These are phyloP conservation scores for Ammospiza maritima DNA, from an alignment of 2,797 vertebrate species.

Conservation along the genomic window DNA sequence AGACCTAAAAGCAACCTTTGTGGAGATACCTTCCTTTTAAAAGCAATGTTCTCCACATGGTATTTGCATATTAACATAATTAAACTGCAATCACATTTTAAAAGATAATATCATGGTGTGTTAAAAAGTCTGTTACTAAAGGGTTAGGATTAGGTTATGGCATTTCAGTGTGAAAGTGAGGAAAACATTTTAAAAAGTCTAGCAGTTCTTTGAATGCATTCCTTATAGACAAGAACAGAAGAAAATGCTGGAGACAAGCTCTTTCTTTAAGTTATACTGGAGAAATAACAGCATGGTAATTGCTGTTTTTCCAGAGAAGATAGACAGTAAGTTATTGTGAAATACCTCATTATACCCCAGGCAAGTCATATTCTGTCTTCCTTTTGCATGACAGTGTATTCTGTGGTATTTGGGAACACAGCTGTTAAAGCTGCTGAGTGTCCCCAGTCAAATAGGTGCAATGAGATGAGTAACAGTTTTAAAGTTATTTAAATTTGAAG, in stretches of 20 bases:
- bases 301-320: conserved; percentile 28
- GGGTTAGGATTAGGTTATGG: neutral
- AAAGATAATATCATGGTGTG: neutral
- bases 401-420: neutral
- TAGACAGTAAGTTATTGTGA: conserved; percentile 32
- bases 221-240: neutral
- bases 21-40: neutral
- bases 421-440: neutral
- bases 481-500: conserved; percentile 8
- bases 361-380: neutral
- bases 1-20: neutral
- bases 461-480: neutral
- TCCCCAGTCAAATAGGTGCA: neutral
- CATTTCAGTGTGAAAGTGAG: neutral
- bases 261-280: neutral
- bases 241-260: neutral
- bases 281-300: conserved; percentile 43
- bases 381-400: conserved; percentile 7
- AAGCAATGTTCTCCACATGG: neutral
- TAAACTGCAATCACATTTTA: neutral
- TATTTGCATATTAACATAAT: neutral
- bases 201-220: neutral
- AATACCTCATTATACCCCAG: conserved; percentile 32
- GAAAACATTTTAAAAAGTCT: conserved; percentile 3
- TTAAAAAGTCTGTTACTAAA: neutral